Percentiles rank a stretch among this genome's conserved stretches.
Evolutionary conservation across 2,888 invertebrate genomes (phyloP).

Genomic region (Bombylius major): DNA sequence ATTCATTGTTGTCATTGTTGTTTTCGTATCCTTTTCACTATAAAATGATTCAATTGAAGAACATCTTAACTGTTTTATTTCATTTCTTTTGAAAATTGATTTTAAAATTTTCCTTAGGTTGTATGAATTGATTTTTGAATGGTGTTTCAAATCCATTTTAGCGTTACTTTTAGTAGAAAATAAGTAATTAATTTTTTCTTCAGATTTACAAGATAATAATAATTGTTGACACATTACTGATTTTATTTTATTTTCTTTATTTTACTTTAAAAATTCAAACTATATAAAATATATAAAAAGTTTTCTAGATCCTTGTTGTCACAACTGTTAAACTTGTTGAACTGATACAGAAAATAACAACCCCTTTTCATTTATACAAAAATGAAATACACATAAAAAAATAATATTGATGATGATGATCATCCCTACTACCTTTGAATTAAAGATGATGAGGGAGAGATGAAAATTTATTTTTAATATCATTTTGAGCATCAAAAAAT

Average conservation of each 20-base stretch:
- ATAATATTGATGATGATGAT: neutral
- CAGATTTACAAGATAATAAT: too few relatives aligned
- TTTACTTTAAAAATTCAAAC: too few relatives aligned
- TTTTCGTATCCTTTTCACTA: neutral
- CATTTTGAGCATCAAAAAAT: too few relatives aligned
- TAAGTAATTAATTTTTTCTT: too few relatives aligned
- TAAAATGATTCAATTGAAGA: constrained; percentile 45
- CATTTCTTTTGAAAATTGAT: constrained; percentile 26
- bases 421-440: neutral
- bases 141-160: neutral
- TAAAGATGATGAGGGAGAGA: neutral
- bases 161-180: too few relatives aligned
- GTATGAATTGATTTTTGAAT: neutral
- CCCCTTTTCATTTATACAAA: neutral
- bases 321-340: neutral
- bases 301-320: too few relatives aligned
- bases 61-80: constrained; percentile 55
- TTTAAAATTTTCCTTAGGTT: neutral
- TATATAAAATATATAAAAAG: too few relatives aligned
- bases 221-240: neutral
- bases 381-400: neutral
- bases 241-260: too few relatives aligned
- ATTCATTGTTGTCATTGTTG: constrained; percentile 20
- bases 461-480: too few relatives aligned
- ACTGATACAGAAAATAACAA: neutral